These are phyloP conservation scores for Cryptus viduatorius DNA, from an alignment of 2,888 invertebrate species.

Conservation along the genomic window DNA sequence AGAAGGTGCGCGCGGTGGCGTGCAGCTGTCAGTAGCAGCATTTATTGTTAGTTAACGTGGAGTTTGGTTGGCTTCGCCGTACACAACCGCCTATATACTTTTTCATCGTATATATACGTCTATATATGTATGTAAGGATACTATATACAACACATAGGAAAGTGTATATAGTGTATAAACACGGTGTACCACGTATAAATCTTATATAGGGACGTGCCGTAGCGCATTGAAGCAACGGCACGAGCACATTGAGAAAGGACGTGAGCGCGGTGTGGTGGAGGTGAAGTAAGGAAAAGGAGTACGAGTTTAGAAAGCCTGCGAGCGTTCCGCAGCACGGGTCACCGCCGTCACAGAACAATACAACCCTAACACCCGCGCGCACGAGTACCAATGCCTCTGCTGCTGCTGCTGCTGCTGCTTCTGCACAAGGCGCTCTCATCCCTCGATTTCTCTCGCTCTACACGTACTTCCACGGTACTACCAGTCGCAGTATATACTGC, in stretches of 20 bases:
- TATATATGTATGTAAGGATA: constrained; percentile 16
- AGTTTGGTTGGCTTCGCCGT: constrained; percentile 59
- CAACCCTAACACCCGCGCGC: constrained; percentile 71
- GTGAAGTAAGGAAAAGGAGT: constrained; percentile 58
- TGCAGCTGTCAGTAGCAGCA: constrained; percentile 78
- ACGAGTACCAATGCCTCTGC: constrained; percentile 44
- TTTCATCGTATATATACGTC: not conserved
- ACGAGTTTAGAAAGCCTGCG: constrained; percentile 76
- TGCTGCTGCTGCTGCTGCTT: constrained; percentile 27
- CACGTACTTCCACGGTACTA: constrained; percentile 29
- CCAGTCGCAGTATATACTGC: constrained; percentile 27
- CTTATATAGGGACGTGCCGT: constrained; percentile 51
- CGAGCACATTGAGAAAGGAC: constrained; percentile 39
- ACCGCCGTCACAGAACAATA: constrained; percentile 80
- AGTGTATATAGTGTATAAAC: constrained; percentile 25
- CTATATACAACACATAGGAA: not conserved
- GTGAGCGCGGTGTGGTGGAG: constrained; percentile 27
- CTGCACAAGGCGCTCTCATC: constrained; percentile 25
- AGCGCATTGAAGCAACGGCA: constrained; percentile 34
- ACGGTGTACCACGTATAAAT: constrained; percentile 49
- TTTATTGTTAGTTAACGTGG: constrained; percentile 76
- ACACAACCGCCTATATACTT: constrained; percentile 12
- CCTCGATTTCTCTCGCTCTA: constrained; percentile 17
- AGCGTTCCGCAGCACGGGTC: constrained; percentile 78
- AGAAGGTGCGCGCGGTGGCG: constrained; percentile 66